Evolutionary conservation across 2,113 vertebrate genomes (phyloP).

Genomic region (Pelodiscus sinensis): DNA sequence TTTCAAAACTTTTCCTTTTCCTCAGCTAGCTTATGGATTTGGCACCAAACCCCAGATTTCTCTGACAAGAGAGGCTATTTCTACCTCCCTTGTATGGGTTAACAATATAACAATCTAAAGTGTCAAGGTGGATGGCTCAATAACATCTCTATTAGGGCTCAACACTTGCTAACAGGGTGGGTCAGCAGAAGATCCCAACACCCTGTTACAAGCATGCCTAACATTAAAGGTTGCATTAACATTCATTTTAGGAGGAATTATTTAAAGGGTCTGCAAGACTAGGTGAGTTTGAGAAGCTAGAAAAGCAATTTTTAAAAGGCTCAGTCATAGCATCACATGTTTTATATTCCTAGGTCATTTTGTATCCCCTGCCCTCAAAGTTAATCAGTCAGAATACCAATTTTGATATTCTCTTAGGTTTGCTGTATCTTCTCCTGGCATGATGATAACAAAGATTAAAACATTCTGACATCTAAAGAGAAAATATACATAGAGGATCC

Average conservation of each 20-base stretch:
- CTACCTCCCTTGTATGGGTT: neutral
- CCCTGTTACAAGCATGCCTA: neutral
- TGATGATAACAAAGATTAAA: constrained; percentile 54
- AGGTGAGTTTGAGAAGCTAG: neutral
- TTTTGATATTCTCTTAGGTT: constrained; percentile 16
- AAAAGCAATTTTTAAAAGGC: neutral
- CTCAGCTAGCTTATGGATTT: neutral
- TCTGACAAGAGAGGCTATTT: neutral
- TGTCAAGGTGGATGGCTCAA: neutral
- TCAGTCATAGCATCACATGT: neutral
- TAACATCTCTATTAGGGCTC: neutral
- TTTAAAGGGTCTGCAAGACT: fast-evolving
- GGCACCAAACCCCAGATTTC: neutral
- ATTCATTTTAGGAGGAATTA: neutral
- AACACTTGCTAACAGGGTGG: neutral
- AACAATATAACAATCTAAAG: neutral
- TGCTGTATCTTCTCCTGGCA: constrained; percentile 1
- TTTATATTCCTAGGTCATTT: constrained; percentile 17
- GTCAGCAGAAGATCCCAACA: neutral
- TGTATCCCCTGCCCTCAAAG: neutral
- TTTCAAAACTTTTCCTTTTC: neutral
- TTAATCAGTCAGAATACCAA: constrained; percentile 47
- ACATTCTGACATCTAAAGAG: constrained; percentile 8
- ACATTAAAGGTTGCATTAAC: neutral
- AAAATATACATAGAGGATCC: neutral